Conservation (phyloP, 2,888 invertebrate genomes). For the Leptinotarsa tumamoca region DNA sequence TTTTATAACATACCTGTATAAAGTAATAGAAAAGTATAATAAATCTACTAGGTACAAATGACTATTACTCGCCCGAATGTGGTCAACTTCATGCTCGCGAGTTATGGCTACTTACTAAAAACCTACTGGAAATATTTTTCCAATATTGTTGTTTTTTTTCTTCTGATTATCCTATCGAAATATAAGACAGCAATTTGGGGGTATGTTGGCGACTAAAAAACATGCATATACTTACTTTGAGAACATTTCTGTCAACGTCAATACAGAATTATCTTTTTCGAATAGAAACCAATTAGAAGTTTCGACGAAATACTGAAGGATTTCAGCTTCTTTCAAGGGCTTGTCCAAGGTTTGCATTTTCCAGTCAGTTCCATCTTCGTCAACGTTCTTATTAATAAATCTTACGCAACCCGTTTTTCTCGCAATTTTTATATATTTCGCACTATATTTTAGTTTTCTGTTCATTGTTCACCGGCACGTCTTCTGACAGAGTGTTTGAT, state of each 20-base stretch:
- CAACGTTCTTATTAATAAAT: slow-evolving; percentile 45
- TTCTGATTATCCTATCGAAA: no score
- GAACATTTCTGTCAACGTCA: slow-evolving; percentile 53
- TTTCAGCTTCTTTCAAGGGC: slow-evolving; percentile 51
- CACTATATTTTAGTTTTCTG: slow-evolving; percentile 46
- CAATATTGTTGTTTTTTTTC: no score
- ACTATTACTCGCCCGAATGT: no score
- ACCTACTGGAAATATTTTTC: no score
- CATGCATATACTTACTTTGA: slow-evolving; percentile 49
- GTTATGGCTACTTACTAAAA: no score
- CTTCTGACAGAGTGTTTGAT: slow-evolving; percentile 5
- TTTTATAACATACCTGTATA: no score
- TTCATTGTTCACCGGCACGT: slow-evolving; percentile 34
- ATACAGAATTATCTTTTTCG: slow-evolving; percentile 51
- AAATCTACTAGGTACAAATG: no score
- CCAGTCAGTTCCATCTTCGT: slow-evolving; percentile 36
- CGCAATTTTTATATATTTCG: slow-evolving; percentile 51
- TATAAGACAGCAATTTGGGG: no score
- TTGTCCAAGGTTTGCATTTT: slow-evolving; percentile 51
- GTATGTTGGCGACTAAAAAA: no score
- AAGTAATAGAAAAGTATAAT: no score
- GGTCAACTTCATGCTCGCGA: no score
- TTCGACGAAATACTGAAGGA: slow-evolving; percentile 57
- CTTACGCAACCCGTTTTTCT: slow-evolving; percentile 53
- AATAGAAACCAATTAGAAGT: slow-evolving; percentile 61